Percentiles rank a stretch among this genome's conserved stretches.
These are phyloP conservation scores for Matsumyia berberina DNA, from an alignment of 2,888 invertebrate genomes.

Conservation along the genomic window DNA sequence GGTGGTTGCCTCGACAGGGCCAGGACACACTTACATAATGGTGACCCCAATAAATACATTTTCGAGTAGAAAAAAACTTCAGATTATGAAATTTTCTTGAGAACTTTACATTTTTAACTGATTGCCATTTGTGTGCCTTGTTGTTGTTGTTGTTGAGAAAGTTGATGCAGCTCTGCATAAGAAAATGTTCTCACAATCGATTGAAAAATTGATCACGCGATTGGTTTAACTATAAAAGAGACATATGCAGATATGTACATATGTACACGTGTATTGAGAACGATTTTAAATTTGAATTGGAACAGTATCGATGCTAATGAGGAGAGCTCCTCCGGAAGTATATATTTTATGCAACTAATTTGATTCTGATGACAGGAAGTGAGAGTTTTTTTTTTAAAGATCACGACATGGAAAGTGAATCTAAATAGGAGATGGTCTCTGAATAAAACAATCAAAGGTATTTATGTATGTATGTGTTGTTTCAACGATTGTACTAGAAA, in stretches of 20 bases:
- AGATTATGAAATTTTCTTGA: background rate
- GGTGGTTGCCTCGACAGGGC: no score
- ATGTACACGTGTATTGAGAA: background rate
- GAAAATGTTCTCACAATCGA: background rate
- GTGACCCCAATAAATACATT: no score
- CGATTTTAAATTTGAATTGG: background rate
- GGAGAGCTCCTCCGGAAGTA: background rate
- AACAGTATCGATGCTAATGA: background rate
- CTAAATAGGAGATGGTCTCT: background rate
- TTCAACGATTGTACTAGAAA: no score
- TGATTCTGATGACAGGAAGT: constrained; percentile 1
- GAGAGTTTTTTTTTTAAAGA: background rate
- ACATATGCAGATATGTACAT: background rate
- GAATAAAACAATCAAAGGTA: no score
- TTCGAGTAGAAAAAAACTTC: background rate
- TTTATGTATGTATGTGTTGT: no score
- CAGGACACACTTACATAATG: no score
- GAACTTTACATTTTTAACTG: no score
- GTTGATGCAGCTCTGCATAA: background rate
- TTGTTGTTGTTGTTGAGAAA: no score
- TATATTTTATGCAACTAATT: background rate
- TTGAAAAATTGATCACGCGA: background rate
- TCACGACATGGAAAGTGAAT: background rate
- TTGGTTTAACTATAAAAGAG: background rate
- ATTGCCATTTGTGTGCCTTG: no score